A percentile compares a stretch with the other conserved stretches of the same genome.
These are phyloP conservation scores for Tortricodes alternella DNA, from an alignment of 2,888 invertebrate genomes.

Conservation along the genomic window DNA sequence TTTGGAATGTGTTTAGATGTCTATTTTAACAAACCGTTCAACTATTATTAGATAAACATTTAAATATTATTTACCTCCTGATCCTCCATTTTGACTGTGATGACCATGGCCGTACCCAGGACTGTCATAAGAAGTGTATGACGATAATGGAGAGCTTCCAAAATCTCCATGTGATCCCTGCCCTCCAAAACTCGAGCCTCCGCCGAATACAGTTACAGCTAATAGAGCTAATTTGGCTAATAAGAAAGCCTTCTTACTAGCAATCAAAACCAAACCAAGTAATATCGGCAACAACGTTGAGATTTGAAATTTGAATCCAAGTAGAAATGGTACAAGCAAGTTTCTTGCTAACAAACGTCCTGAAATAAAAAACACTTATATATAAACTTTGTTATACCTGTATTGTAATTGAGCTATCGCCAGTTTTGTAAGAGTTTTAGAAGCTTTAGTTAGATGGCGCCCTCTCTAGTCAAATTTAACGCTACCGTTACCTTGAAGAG, in stretches of 20 bases:
- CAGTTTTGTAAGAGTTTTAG: conserved; percentile 33
- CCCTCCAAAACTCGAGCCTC: conserved; percentile 74
- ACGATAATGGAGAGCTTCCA: conserved; percentile 52
- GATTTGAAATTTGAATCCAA: conserved; percentile 91
- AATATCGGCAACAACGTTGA: conserved; percentile 88
- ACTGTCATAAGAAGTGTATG: conserved; percentile 64
- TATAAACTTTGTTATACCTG: no score
- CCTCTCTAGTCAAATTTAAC: conserved; percentile 53
- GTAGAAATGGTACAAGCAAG: conserved; percentile 88
- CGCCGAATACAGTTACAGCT: conserved; percentile 86
- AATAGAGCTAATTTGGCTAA: conserved; percentile 89
- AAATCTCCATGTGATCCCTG: conserved; percentile 51
- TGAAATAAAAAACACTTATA: conserved; percentile 67
- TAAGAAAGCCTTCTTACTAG: conserved; percentile 90
- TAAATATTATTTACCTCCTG: conserved; percentile 52
- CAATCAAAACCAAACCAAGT: conserved; percentile 86
- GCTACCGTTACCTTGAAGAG: conserved; percentile 37
- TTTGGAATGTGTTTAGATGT: no score
- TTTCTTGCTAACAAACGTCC: conserved; percentile 88
- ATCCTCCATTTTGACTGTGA: conserved; percentile 41
- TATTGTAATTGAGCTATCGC: neutral
- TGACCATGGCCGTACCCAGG: conserved; percentile 58
- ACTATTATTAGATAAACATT: neutral
- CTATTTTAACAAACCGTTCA: no score
- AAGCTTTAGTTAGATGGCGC: conserved; percentile 48